Evolutionary conservation across 2,113 vertebrate genomes (phyloP), one percentile per base, ranked within the genome.

Genomic region (Sander lucioperca): DNA sequence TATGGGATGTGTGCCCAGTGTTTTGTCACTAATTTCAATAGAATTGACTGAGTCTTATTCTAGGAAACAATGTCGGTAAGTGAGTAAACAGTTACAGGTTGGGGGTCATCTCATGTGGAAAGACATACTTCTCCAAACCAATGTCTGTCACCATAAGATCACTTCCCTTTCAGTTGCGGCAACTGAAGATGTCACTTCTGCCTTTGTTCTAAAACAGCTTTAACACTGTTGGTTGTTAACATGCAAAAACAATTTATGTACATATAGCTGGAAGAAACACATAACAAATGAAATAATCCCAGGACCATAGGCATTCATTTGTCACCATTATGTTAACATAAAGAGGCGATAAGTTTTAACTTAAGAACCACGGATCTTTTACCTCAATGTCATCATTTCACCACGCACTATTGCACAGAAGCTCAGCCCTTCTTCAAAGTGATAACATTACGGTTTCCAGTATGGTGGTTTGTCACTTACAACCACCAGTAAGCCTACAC

Each of bases 111-210:
- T 70, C 45, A 21, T 73, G 33, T 4, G 15, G 43, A 66, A 73
- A 75, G 13, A 66, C 6, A 63, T 73, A 78, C 66, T 90, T 89
- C 81, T 70, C 33, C 10, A 78, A 80, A 75, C 2, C 1, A 1
- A 3, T 0, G 6, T 64, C 6, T 82, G 62, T 87, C 23, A 23
- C 67, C 27, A 74, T 15, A 0, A 16, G 2, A 23, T 2, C 5
- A 63, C 80, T 87, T 92, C 87, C 76, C n/a, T 45, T 83, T 81
- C 56, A 47, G 21, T 18, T 51, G n/a, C 18, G 65, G 14, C 36
- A 58, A 47, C 64, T 21, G 16, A 74, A 86, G 74, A 45, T 9
- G 2, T 0, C 14, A 70, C 39, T 76, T 74, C 62, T 79, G 45
- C 68, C 16, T 85, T 54, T 64, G 18, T 50, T 50, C 57, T 18